Conservation (phyloP, 2,888 invertebrate species). For the Leptopterna dolabrata region DNA sequence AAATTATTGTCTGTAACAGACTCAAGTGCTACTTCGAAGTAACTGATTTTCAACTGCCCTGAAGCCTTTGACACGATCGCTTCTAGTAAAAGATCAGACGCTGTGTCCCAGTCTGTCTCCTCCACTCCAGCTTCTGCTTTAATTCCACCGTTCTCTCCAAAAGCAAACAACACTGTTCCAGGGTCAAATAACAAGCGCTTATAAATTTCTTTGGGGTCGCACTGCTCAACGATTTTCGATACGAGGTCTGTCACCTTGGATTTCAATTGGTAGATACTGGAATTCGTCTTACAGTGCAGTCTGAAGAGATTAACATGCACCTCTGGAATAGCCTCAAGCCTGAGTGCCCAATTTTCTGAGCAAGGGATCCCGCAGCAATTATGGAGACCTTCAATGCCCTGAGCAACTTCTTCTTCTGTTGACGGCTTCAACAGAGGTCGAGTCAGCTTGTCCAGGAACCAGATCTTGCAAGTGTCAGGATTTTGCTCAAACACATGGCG, state of each 20-base stretch:
- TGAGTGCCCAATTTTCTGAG: slow-evolving; percentile 66
- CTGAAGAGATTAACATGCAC: slow-evolving; percentile 61
- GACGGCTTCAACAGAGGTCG: slow-evolving; percentile 54
- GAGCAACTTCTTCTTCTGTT: slow-evolving; percentile 66
- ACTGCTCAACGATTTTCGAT: slow-evolving; percentile 60
- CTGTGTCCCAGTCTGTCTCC: slow-evolving; percentile 46
- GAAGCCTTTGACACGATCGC: not conserved
- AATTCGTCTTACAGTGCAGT: slow-evolving; percentile 61
- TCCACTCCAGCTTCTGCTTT: slow-evolving; percentile 5
- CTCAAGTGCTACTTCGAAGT: slow-evolving; percentile 33
- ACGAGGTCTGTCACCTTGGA: slow-evolving; percentile 61
- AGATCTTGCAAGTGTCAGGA: slow-evolving; percentile 67
- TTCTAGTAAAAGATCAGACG: slow-evolving; percentile 54
- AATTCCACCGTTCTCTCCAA: slow-evolving; percentile 68
- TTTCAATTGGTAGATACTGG: slow-evolving; percentile 62
- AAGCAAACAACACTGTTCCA: slow-evolving; percentile 64
- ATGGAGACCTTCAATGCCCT: slow-evolving; percentile 65
- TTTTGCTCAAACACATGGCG: slow-evolving; percentile 70
- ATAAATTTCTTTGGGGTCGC: slow-evolving; percentile 64
- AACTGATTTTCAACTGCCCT: not conserved
- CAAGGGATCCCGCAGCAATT: slow-evolving; percentile 66
- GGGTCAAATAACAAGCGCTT: slow-evolving; percentile 66
- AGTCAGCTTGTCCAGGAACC: slow-evolving; percentile 65
- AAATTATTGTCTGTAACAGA: slow-evolving; percentile 57
- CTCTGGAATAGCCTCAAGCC: slow-evolving; percentile 64